These are phyloP conservation scores for Karalla daura DNA, from an alignment of 2,797 vertebrate genomes.

Conservation along the genomic window DNA sequence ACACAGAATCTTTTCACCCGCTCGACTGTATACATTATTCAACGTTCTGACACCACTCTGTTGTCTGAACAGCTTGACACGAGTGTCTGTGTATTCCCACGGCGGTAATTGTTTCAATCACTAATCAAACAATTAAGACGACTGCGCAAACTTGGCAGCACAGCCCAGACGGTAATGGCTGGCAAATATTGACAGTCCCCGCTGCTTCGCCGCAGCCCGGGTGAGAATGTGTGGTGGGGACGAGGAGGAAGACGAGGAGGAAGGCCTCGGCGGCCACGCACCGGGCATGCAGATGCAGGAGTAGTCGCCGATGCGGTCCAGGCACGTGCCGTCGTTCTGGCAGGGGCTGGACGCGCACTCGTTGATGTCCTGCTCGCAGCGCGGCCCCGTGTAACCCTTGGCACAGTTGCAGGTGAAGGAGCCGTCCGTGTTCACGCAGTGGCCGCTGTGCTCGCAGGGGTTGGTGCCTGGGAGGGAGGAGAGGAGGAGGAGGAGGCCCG, in stretches of 20 bases:
- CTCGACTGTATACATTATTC: no score
- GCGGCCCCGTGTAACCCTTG: conserved; percentile 90
- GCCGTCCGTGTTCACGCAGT: conserved; percentile 93
- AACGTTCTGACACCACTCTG: no score
- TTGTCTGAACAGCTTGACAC: no score
- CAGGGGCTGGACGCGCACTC: conserved; percentile 94
- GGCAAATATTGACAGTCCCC: neutral
- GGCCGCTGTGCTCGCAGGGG: conserved; percentile 92
- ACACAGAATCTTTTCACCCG: no score
- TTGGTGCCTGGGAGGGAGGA: conserved; percentile 87
- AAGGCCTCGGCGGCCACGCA: conserved; percentile 29
- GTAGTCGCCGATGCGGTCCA: conserved; percentile 95
- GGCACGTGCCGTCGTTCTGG: conserved; percentile 94
- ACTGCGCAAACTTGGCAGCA: neutral
- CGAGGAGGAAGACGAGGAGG: neutral
- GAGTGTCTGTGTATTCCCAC: neutral
- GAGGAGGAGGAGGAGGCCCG: no score
- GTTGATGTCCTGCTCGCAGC: conserved; percentile 94
- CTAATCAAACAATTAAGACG: neutral
- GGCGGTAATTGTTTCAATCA: neutral
- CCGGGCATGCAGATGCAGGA: conserved; percentile 93
- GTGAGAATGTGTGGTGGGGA: neutral
- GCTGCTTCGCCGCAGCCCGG: neutral
- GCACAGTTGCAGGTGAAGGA: conserved; percentile 93
- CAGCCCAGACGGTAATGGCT: neutral